Evolutionary conservation across 92 coral and sea anemone species (phyloP).

Genomic region (Parazoanthus darwini): DNA sequence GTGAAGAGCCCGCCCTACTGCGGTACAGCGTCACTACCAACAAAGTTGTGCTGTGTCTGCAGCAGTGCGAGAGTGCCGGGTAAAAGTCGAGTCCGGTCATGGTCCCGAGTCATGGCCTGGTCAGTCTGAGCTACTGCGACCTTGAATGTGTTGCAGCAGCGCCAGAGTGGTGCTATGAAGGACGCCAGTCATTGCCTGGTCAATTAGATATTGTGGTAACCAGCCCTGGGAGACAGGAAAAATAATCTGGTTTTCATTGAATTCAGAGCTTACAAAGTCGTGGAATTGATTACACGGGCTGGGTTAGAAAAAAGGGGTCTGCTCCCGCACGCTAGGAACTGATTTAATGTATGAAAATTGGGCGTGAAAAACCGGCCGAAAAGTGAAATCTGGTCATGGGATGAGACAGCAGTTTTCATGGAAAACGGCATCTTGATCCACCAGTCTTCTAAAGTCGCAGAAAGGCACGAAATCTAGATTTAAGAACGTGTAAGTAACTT

Average conservation of each 20-base stretch:
- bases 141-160: conserved; percentile 3
- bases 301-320: no score
- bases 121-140: background rate
- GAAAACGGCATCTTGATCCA: no score
- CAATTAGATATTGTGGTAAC: conserved; percentile 83
- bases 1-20: background rate
- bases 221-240: conserved; percentile 64
- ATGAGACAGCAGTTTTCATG: background rate
- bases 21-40: background rate
- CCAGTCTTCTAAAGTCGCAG: no score
- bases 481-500: background rate
- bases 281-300: no score
- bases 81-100: background rate
- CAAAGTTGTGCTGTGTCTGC: background rate
- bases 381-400: background rate
- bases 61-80: background rate
- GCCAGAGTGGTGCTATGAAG: conserved; percentile 55
- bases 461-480: background rate
- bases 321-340: background rate
- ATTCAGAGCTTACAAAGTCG: no score
- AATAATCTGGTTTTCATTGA: background rate
- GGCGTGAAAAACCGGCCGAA: background rate
- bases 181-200: conserved; percentile 84
- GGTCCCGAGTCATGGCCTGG: background rate
- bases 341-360: no score